These are phyloP conservation scores for Lipophrys pholis DNA, from an alignment of 2,113 vertebrate genomes.

Conservation along the genomic window DNA sequence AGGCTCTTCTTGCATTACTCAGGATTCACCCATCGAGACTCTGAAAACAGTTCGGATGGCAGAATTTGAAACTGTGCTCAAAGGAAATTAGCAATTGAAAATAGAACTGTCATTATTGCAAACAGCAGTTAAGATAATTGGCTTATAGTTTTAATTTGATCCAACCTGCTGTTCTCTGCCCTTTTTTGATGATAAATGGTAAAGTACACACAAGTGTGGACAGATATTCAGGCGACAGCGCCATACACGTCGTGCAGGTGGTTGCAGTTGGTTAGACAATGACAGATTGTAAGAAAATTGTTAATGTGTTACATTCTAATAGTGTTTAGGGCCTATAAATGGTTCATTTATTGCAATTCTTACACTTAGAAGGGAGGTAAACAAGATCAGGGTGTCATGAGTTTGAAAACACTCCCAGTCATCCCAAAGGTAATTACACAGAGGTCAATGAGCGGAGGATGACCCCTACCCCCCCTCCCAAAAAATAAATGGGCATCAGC, in stretches of 20 bases:
- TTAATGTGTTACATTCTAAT: constrained; percentile 33
- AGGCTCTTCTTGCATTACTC: constrained; percentile 13
- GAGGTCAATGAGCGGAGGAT: constrained; percentile 68
- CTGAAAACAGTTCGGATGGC: constrained; percentile 35
- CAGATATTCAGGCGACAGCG: not conserved
- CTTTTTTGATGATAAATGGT: constrained; percentile 19
- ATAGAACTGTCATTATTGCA: constrained; percentile 31
- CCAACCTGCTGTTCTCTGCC: not conserved
- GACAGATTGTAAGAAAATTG: constrained; percentile 30
- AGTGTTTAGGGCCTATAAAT: constrained; percentile 53
- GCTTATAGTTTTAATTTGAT: constrained; percentile 30
- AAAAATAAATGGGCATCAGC: constrained; percentile 63
- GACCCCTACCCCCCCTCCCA: constrained; percentile 29
- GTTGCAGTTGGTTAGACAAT: constrained; percentile 38
- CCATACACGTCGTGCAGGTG: constrained; percentile 7
- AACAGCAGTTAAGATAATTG: constrained; percentile 31
- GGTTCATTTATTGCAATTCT: constrained; percentile 49
- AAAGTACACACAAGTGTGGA: constrained; percentile 14
- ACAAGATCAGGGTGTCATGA: constrained; percentile 64
- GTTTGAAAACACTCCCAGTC: constrained; percentile 67
- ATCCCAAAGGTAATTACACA: constrained; percentile 75
- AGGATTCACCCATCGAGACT: constrained; percentile 11
- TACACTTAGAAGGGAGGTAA: constrained; percentile 54
- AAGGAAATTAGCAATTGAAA: constrained; percentile 49
- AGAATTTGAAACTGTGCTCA: constrained; percentile 37